Evolutionary conservation across 2,797 vertebrate genomes (phyloP), one percentile per base, ranked within the genome.

Genomic region (Neostethus bicornis): DNA sequence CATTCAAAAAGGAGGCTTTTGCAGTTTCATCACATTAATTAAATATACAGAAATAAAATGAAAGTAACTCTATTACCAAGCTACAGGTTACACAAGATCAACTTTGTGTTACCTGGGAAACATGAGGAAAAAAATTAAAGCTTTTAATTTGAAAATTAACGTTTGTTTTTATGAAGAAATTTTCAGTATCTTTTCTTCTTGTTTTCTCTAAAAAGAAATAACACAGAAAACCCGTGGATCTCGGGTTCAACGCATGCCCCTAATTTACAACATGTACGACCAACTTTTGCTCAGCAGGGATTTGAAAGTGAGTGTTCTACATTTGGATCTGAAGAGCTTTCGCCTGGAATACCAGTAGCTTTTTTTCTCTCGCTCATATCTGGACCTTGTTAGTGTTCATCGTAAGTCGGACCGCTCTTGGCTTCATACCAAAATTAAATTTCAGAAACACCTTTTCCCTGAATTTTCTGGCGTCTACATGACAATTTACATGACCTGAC

Each of bases 101-200:
- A n/a, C n/a, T n/a, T n/a, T n/a, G n/a, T 34, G 53, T 50, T 51
- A 47, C 46, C 38, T 66, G 21, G 50, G 57, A 42, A 70, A 70
- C 52, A 25, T 3, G 3, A 58, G 13, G 10, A 45, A 28, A 19
- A 49, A 31, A 48, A 48, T 42, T 45, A 35, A 47, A 3, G 19
- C 19, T 51, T 56, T 62, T 37, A 35, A 53, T 41, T 66, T 66
- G 34, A 65, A 50, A 44, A 39, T 2, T 16, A 53, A 51, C 57
- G 43, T 8, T 21, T 38, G 23, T 42, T 38, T 58, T 47, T 29
- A 29, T 34, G 9, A 63, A 29, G 20, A 19, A 35, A 44, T 46
- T n/a, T 29, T 4, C n/a, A 14, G 32, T 5, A 4, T 12, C 4
- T 14, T 32, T 32, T 32, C 31, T 1, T 12, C 31, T 2, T 11